Conservation (phyloP, 2,888 invertebrate genomes). For the Tholera decimalis region DNA sequence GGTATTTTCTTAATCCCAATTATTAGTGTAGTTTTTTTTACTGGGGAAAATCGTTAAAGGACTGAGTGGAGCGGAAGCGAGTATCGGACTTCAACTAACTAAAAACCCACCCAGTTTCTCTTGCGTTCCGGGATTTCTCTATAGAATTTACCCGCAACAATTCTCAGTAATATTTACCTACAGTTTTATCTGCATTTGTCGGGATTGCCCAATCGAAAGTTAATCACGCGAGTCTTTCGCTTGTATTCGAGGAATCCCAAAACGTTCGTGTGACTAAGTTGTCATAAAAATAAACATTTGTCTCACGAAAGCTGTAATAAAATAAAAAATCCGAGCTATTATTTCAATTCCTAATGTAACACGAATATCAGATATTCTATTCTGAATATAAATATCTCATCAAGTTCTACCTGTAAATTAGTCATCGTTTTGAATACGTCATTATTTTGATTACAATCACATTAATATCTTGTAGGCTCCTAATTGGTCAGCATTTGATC, state of each 20-base stretch:
- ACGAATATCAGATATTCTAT: background rate
- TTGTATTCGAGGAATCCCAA: conserved; percentile 30
- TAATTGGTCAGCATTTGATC: conserved; percentile 40
- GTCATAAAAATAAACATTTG: conserved; percentile 44
- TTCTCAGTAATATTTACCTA: conserved; percentile 24
- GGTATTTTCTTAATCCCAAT: background rate
- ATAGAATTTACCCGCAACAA: no score
- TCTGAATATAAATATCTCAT: conserved; percentile 30
- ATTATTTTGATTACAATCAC: conserved; percentile 11
- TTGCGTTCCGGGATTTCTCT: no score
- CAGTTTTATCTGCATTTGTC: conserved; percentile 15
- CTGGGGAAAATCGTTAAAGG: no score
- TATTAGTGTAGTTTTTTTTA: no score
- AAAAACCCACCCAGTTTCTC: no score
- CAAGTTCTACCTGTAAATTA: conserved; percentile 23
- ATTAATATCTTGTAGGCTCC: conserved; percentile 10
- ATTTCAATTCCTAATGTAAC: conserved; percentile 37
- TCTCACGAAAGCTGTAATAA: conserved; percentile 33
- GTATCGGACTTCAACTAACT: no score
- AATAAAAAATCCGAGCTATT: conserved; percentile 21
- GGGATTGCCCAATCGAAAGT: conserved; percentile 12
- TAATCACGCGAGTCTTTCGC: conserved; percentile 24
- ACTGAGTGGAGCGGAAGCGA: no score
- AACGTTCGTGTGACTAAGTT: conserved; percentile 41
- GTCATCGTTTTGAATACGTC: conserved; percentile 18